Conservation (phyloP, 1,140 invertebrate species). For the Vollenhovia emeryi region DNA sequence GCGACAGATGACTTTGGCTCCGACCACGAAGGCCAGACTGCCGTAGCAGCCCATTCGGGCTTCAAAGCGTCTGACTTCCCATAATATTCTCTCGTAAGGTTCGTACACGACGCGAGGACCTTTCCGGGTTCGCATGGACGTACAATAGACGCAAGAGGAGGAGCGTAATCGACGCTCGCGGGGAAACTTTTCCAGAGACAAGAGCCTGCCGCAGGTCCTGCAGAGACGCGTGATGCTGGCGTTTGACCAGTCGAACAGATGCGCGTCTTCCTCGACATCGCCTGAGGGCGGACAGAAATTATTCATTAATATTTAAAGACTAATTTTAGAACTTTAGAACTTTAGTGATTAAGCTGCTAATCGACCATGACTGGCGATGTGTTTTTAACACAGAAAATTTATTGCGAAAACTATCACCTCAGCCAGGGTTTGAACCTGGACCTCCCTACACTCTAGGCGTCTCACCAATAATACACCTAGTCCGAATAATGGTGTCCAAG, state of each 20-base stretch:
- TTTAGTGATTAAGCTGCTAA: too few relatives aligned
- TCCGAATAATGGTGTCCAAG: too few relatives aligned
- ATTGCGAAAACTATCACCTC: too few relatives aligned
- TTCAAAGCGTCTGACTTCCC: constrained; percentile 87
- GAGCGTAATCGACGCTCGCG: constrained; percentile 17
- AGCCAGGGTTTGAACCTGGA: too few relatives aligned
- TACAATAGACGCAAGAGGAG: constrained; percentile 69
- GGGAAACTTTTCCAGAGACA: constrained; percentile 56
- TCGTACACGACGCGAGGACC: constrained; percentile 70
- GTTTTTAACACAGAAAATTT: too few relatives aligned
- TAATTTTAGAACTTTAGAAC: not conserved
- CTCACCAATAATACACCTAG: too few relatives aligned
- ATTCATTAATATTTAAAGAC: not conserved
- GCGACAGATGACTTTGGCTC: constrained; percentile 87
- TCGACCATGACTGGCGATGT: too few relatives aligned
- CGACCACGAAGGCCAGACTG: constrained; percentile 87
- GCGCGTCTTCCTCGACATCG: constrained; percentile 6
- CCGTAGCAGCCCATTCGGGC: constrained; percentile 78
- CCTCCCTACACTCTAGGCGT: too few relatives aligned
- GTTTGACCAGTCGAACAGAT: not conserved
- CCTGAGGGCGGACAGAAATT: not conserved
- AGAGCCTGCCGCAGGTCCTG: constrained; percentile 62
- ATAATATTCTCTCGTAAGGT: constrained; percentile 87
- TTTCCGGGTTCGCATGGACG: constrained; percentile 46
- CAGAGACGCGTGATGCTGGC: constrained; percentile 56